Percentiles rank a stretch among this genome's conserved stretches.
phyloP scores from a whole-genome alignment of 1,140 invertebrate genomes.

The Holotrichia oblita region DNA sequence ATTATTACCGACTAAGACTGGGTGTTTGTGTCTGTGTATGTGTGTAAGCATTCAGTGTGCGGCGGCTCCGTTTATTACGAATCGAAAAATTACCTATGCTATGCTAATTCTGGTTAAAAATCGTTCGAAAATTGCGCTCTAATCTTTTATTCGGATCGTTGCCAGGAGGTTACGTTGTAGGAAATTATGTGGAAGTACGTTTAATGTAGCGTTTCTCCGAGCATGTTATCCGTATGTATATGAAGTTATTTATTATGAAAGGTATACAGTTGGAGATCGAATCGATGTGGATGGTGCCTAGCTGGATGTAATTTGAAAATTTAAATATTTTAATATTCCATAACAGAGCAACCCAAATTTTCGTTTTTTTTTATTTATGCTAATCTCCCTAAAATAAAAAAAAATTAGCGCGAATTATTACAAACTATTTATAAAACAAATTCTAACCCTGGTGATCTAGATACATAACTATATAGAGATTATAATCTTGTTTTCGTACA shows the following conservation, averaged over 20 bases:
- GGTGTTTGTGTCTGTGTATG: too few species aligned
- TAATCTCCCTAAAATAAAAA: too few species aligned
- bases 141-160: background rate
- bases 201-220: background rate
- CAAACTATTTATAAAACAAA: too few species aligned
- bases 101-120: conserved; percentile 3
- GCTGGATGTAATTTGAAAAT: background rate
- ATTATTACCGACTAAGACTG: background rate
- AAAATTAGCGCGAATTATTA: too few species aligned
- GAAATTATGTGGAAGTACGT: background rate
- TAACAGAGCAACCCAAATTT: background rate
- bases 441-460: too few species aligned
- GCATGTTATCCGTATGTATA: background rate
- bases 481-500: too few species aligned
- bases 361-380: too few species aligned
- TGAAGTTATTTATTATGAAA: background rate
- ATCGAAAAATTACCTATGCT: background rate
- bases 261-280: background rate
- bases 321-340: conserved; percentile 14
- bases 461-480: too few species aligned
- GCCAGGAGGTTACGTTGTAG: background rate
- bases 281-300: background rate
- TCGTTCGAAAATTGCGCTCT: conserved; percentile 2
- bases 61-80: background rate
- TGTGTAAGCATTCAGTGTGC: too few species aligned